These are phyloP conservation scores for Habroteleia sp. DNA, from an alignment of 2,888 invertebrate species.

Conservation along the genomic window DNA sequence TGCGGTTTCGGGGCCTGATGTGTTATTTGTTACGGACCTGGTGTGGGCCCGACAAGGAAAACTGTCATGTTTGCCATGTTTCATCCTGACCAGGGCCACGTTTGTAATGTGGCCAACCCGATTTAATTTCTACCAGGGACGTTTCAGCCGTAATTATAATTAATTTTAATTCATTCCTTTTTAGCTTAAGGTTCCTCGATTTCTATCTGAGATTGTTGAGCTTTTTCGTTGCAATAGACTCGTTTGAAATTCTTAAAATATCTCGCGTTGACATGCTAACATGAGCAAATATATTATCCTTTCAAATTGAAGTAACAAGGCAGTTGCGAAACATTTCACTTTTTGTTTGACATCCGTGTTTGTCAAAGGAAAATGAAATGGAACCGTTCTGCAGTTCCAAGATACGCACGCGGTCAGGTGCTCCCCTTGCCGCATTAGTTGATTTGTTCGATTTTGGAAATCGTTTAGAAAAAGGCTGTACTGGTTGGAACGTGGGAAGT, in stretches of 20 bases:
- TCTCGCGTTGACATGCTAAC: conserved; percentile 36
- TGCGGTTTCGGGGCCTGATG: no score
- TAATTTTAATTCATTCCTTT: no score
- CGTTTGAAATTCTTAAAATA: conserved; percentile 27
- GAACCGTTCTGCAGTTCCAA: conserved; percentile 54
- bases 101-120: no score
- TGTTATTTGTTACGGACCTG: no score
- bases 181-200: no score
- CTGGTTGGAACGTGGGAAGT: neutral
- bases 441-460: conserved; percentile 55
- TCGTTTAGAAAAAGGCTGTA: conserved; percentile 36
- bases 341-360: conserved; percentile 55
- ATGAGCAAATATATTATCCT: conserved; percentile 34
- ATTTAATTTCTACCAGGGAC: no score
- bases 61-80: no score
- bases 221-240: conserved; percentile 24
- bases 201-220: no score
- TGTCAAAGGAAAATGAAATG: conserved; percentile 61
- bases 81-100: no score
- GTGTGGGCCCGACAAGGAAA: no score
- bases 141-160: no score
- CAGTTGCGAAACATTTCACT: conserved; percentile 58
- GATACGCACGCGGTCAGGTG: conserved; percentile 56
- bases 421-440: conserved; percentile 49
- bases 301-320: conserved; percentile 43